Evolutionary conservation across 2,113 vertebrate genomes (phyloP).

Genomic region (Sinocyclocheilus anshuiensis): DNA sequence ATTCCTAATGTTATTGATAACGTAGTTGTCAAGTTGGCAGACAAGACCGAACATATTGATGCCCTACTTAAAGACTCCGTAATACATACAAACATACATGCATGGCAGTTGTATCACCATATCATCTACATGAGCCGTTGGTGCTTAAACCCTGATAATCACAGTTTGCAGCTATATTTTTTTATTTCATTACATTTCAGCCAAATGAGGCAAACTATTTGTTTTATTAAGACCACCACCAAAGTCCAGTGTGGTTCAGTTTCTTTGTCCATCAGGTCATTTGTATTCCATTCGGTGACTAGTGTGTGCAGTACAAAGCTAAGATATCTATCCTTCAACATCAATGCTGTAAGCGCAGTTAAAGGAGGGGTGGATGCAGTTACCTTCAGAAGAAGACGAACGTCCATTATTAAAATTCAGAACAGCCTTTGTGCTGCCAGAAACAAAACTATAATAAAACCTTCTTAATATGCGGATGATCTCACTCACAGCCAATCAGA

Average conservation of each 20-base stretch:
- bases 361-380: background rate
- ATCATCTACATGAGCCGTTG: too few relatives aligned
- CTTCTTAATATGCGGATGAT: conserved; percentile 42
- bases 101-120: too few relatives aligned
- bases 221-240: background rate
- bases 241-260: background rate
- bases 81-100: too few relatives aligned
- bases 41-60: background rate
- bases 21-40: background rate
- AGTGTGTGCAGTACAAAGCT: background rate
- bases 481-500: conserved; percentile 45
- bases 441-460: conserved; percentile 9
- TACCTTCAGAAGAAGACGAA: background rate
- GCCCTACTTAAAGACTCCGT: too few relatives aligned
- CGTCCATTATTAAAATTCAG: conserved; percentile 11
- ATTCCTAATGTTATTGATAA: background rate
- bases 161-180: too few relatives aligned
- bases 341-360: background rate
- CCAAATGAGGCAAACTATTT: background rate
- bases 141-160: too few relatives aligned
- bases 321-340: background rate
- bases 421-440: background rate
- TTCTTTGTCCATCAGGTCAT: background rate
- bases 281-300: background rate
- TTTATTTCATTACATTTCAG: background rate